phyloP scores from a whole-genome alignment of 2,888 invertebrate genomes.

The Sipunculus nudus region DNA sequence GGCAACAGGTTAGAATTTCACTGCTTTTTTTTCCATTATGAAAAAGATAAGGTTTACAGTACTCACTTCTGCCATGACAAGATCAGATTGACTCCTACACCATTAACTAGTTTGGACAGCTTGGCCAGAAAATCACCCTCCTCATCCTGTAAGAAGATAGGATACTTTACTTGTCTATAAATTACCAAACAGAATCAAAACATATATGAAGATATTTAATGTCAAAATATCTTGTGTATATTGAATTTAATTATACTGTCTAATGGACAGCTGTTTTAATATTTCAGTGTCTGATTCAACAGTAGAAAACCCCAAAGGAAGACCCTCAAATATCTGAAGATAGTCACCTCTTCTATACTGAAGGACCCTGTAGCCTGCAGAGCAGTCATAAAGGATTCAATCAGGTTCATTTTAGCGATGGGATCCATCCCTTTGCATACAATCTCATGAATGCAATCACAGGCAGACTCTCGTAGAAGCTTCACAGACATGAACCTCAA shows the following conservation, averaged over 20 bases:
- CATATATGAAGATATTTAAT: too few species aligned
- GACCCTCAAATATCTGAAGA: too few species aligned
- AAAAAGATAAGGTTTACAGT: too few species aligned
- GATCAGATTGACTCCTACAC: constrained; percentile 69
- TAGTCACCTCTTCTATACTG: constrained; percentile 62
- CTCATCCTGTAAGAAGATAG: constrained; percentile 63
- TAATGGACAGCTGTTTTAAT: too few species aligned
- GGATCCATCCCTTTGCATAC: constrained; percentile 73
- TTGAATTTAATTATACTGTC: too few species aligned
- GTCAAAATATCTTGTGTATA: too few species aligned
- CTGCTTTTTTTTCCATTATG: too few species aligned
- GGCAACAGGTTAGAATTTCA: too few species aligned
- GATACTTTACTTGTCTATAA: background rate
- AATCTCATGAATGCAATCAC: constrained; percentile 70
- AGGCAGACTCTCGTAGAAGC: constrained; percentile 68
- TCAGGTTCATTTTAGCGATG: constrained; percentile 69
- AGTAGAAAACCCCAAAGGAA: too few species aligned
- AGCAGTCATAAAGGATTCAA: constrained; percentile 68
- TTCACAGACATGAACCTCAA: constrained; percentile 65
- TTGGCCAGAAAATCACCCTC: constrained; percentile 69
- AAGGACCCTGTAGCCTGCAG: constrained; percentile 66
- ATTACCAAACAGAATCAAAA: too few species aligned
- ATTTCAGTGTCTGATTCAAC: too few species aligned
- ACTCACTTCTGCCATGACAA: constrained; percentile 68
- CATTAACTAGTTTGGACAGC: constrained; percentile 69